These are phyloP conservation scores for Byasa hedistus DNA, from an alignment of 2,888 invertebrate species.

Conservation along the genomic window DNA sequence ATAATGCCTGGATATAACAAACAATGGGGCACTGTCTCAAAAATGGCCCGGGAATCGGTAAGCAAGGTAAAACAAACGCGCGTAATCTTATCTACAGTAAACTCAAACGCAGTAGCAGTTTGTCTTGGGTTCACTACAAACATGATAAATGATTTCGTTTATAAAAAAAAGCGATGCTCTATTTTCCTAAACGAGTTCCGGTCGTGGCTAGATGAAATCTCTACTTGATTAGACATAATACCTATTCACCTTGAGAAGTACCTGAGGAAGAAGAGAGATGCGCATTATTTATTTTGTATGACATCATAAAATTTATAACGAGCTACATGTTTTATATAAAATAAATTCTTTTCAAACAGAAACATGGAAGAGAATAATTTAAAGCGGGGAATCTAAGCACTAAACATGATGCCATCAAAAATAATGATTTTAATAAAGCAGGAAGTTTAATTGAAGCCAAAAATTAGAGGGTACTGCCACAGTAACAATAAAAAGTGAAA, in stretches of 20 bases:
- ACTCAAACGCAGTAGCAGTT: slow-evolving; percentile 79
- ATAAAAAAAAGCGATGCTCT: slow-evolving; percentile 72
- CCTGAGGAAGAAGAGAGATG: slow-evolving; percentile 77
- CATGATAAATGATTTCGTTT: slow-evolving; percentile 78
- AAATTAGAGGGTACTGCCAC: slow-evolving; percentile 77
- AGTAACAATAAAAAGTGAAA: slow-evolving; percentile 78
- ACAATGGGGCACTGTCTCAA: slow-evolving; percentile 74
- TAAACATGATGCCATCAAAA: slow-evolving; percentile 53
- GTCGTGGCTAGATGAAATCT: slow-evolving; percentile 67
- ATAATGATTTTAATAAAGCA: slow-evolving; percentile 71
- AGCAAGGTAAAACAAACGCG: slow-evolving; percentile 74
- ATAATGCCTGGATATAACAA: slow-evolving; percentile 54
- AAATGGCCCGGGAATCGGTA: slow-evolving; percentile 71
- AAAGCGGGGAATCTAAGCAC: slow-evolving; percentile 26
- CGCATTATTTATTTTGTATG: slow-evolving; percentile 61
- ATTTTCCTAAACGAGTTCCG: slow-evolving; percentile 75
- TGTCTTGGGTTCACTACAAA: slow-evolving; percentile 76
- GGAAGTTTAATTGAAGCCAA: slow-evolving; percentile 74
- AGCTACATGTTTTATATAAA: not conserved
- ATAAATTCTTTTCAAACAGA: slow-evolving; percentile 22
- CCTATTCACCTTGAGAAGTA: slow-evolving; percentile 80
- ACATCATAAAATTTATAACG: slow-evolving; percentile 33
- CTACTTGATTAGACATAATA: slow-evolving; percentile 73
- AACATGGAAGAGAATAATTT: slow-evolving; percentile 16
- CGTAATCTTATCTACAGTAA: slow-evolving; percentile 76